phyloP scores from a whole-genome alignment of 2,888 invertebrate species.

The Meganola albula region DNA sequence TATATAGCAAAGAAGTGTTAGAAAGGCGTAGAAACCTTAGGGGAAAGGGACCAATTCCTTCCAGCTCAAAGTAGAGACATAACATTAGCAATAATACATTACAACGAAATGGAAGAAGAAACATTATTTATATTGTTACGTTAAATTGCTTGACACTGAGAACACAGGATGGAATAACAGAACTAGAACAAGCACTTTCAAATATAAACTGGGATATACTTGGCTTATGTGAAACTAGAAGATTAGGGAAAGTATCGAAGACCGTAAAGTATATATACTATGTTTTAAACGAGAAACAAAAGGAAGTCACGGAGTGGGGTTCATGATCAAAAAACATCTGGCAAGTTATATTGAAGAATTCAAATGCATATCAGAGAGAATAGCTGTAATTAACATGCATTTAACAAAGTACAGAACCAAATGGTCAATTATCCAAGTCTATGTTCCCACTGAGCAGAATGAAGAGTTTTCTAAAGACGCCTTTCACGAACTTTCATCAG shows the following conservation, averaged over 20 bases:
- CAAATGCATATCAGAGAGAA: slow-evolving; percentile 7
- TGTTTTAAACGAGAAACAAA: slow-evolving; percentile 4
- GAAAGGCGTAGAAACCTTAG: too few relatives aligned
- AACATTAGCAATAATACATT: too few relatives aligned
- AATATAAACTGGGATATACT: slow-evolving; percentile 1
- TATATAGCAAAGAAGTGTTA: too few relatives aligned
- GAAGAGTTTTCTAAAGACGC: too few relatives aligned
- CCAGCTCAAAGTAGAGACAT: too few relatives aligned
- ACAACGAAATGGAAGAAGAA: too few relatives aligned
- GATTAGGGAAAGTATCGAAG: slow-evolving; percentile 3
- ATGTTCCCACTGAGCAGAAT: neutral
- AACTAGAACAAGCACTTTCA: slow-evolving; percentile 3
- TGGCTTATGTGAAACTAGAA: slow-evolving; percentile 4
- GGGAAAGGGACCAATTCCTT: too few relatives aligned
- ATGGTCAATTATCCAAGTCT: slow-evolving; percentile 1
- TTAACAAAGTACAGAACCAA: neutral
- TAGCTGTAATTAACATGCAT: slow-evolving; percentile 4
- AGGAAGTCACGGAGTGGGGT: slow-evolving; percentile 5
- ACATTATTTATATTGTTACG: neutral
- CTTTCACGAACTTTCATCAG: too few relatives aligned
- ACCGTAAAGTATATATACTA: slow-evolving; percentile 1
- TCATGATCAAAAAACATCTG: slow-evolving; percentile 3
- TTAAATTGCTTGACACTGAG: slow-evolving; percentile 2
- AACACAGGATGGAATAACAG: slow-evolving; percentile 2
- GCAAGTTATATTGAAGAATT: slow-evolving; percentile 1